Conservation (phyloP, 2,797 vertebrate species). For the Spinus olivaceus region DNA sequence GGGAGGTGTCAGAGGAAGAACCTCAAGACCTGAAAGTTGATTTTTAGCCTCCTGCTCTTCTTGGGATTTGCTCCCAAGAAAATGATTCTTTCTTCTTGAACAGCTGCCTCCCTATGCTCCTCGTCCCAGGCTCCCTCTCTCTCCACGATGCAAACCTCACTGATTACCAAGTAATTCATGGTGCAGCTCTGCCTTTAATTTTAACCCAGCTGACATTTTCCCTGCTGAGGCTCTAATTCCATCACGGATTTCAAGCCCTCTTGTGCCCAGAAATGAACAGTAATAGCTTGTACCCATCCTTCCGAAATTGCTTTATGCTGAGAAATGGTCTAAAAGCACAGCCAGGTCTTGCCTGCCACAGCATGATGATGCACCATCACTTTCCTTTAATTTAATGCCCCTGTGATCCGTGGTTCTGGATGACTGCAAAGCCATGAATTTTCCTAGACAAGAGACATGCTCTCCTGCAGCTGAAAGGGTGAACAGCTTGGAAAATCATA, state of each 20-base stretch:
- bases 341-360: slow-evolving; percentile 12
- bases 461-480: background rate
- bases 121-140: background rate
- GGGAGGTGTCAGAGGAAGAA: accelerated
- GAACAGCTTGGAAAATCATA: background rate
- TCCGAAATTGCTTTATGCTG: background rate
- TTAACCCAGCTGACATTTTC: background rate
- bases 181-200: background rate
- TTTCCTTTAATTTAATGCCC: background rate
- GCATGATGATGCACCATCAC: slow-evolving; percentile 35
- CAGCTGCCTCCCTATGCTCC: accelerated
- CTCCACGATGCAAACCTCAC: background rate
- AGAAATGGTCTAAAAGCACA: slow-evolving; percentile 29
- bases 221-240: background rate
- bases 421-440: slow-evolving; percentile 27
- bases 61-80: background rate
- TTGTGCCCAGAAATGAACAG: background rate
- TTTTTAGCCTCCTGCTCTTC: background rate
- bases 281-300: background rate
- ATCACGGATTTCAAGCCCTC: slow-evolving; percentile 22
- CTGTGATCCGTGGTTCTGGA: background rate
- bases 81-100: background rate
- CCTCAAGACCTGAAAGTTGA: background rate
- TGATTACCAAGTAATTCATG: background rate
- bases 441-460: background rate